These are phyloP conservation scores for Hemibagrus guttatus DNA, from an alignment of 2,797 vertebrate genomes.

Conservation along the genomic window DNA sequence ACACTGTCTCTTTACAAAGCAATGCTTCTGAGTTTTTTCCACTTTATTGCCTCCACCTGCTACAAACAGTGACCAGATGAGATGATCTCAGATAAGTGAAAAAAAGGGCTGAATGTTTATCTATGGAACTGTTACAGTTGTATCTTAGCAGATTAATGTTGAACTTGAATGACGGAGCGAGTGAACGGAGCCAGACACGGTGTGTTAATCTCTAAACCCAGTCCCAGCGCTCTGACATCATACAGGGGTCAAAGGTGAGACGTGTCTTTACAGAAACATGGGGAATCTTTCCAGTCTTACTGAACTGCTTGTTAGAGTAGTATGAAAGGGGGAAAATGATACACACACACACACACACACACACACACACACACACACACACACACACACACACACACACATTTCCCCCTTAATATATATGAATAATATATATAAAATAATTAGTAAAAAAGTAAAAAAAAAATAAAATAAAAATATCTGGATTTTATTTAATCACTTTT, in stretches of 20 bases:
- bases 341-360: not conserved
- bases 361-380: too few species aligned
- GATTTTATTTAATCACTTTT: too few species aligned
- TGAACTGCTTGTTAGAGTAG: too few species aligned
- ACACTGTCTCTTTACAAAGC: too few species aligned
- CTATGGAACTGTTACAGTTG: not conserved
- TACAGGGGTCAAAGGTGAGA: not conserved
- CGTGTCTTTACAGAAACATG: not conserved
- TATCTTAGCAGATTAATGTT: not conserved
- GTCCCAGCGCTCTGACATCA: not conserved
- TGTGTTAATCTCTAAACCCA: not conserved
- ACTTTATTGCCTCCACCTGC: not conserved
- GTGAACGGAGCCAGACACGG: not conserved
- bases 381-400: too few species aligned
- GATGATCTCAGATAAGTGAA: not conserved
- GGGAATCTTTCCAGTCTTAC: not conserved
- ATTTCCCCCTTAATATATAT: too few species aligned
- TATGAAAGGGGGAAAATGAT: not conserved
- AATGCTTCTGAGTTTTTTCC: not conserved
- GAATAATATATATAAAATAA: too few species aligned
- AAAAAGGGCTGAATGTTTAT: not conserved
- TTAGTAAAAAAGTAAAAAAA: too few species aligned
- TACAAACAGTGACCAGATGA: not conserved
- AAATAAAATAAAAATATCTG: too few species aligned
- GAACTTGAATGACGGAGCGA: not conserved